These are phyloP conservation scores for Leptonema lineaticorne DNA, from an alignment of 1,140 invertebrate species.

Conservation along the genomic window DNA sequence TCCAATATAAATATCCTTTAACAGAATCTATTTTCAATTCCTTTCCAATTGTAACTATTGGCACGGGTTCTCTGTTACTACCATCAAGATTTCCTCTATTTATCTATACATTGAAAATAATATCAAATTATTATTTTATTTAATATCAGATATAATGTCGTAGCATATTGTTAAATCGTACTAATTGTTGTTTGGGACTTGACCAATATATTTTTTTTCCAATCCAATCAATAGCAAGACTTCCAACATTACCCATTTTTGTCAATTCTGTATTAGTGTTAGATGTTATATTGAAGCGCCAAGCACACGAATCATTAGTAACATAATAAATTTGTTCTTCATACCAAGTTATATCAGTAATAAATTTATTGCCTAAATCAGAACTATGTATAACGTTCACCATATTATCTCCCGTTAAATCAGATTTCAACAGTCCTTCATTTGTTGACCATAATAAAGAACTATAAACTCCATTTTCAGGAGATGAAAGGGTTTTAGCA, in stretches of 20 bases:
- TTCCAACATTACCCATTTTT: conserved; percentile 70
- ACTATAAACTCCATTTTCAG: conserved; percentile 54
- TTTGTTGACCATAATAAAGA: conserved; percentile 71
- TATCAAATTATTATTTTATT: not conserved
- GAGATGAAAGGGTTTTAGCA: conserved; percentile 63
- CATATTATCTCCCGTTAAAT: conserved; percentile 72
- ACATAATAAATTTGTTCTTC: conserved; percentile 71
- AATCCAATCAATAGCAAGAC: conserved; percentile 86
- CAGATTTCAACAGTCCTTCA: conserved; percentile 69
- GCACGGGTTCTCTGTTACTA: conserved; percentile 71
- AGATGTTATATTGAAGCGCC: conserved; percentile 68
- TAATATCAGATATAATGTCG: not conserved
- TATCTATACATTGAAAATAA: conserved; percentile 55
- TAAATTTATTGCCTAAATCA: conserved; percentile 56
- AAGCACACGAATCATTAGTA: conserved; percentile 70
- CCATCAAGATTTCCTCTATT: conserved; percentile 67
- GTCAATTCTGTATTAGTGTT: conserved; percentile 57
- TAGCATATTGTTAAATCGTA: conserved; percentile 50
- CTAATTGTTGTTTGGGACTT: conserved; percentile 77
- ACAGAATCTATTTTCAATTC: conserved; percentile 80
- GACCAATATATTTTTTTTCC: conserved; percentile 89
- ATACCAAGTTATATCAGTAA: conserved; percentile 70
- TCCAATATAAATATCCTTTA: conserved; percentile 84
- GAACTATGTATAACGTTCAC: conserved; percentile 63
- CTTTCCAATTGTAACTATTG: conserved; percentile 74